Conservation (phyloP, 64 coral and sea anemone genomes). For the Stichodactyla helianthus region DNA sequence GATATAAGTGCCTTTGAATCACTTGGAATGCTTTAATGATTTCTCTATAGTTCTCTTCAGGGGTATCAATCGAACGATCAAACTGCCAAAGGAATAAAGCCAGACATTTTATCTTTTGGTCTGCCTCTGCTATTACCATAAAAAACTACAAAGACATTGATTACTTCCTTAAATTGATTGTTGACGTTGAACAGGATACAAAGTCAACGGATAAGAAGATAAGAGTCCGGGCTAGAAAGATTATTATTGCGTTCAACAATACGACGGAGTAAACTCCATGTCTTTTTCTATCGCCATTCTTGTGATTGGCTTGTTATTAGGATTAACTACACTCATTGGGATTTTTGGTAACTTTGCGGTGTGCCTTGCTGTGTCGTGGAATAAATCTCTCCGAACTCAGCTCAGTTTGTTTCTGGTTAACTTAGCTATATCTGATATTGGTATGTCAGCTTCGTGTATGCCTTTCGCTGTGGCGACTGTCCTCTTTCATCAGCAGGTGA, state of each 20-base stretch:
- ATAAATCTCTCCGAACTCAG: slow-evolving; percentile 67
- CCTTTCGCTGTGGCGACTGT: slow-evolving; percentile 90
- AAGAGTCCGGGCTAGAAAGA: too few species aligned
- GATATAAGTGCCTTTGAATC: too few species aligned
- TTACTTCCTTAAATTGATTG: background rate
- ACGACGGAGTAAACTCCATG: background rate
- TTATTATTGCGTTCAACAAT: too few species aligned
- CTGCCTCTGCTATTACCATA: background rate
- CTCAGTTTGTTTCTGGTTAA: slow-evolving; percentile 77
- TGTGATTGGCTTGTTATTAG: slow-evolving; percentile 81
- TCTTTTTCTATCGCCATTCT: slow-evolving; percentile 22
- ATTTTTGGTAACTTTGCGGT: slow-evolving; percentile 88
- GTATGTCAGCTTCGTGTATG: slow-evolving; percentile 92
- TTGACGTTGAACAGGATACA: background rate
- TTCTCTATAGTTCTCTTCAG: background rate
- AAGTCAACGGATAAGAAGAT: too few species aligned
- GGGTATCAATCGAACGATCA: background rate
- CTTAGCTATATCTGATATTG: slow-evolving; percentile 87
- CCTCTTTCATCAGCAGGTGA: slow-evolving; percentile 73
- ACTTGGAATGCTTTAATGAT: too few species aligned
- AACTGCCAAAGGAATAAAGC: background rate
- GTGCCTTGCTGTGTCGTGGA: slow-evolving; percentile 86
- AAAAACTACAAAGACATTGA: background rate
- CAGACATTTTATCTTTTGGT: background rate
- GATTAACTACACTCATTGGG: slow-evolving; percentile 74